Evolutionary conservation across 92 coral and sea anemone genomes (phyloP).

Genomic region (Porites divaricata): DNA sequence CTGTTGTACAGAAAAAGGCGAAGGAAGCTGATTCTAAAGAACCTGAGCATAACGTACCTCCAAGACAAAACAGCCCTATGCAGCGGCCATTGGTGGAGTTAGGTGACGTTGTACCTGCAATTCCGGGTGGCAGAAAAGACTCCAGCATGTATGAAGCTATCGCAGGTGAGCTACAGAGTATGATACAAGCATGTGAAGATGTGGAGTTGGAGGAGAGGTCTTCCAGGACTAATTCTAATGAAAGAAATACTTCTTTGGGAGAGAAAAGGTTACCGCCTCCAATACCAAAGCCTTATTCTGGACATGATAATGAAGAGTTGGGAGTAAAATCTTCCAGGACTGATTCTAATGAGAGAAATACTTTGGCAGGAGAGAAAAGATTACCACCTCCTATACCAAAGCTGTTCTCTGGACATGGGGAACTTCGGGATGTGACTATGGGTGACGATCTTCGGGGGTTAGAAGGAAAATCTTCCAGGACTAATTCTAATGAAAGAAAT

Average conservation of each 20-base stretch:
- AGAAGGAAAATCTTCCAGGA: conserved; percentile 11
- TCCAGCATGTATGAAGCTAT: conserved; percentile 75
- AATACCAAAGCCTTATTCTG: too few species aligned
- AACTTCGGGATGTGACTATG: conserved; percentile 69
- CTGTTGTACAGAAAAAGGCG: conserved; percentile 76
- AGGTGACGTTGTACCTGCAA: conserved; percentile 60
- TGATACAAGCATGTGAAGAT: conserved; percentile 65
- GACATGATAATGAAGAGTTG: conserved; percentile 23
- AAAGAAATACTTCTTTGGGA: conserved; percentile 7
- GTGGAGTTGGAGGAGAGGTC: conserved; percentile 27
- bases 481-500: conserved; percentile 17
- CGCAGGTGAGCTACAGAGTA: conserved; percentile 76
- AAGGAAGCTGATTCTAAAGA: conserved; percentile 12
- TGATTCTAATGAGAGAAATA: conserved; percentile 15
- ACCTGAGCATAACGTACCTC: not conserved
- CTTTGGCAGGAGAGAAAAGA: conserved; percentile 9
- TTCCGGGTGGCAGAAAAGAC: conserved; percentile 47
- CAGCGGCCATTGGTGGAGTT: conserved; percentile 35
- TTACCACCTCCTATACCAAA: not conserved
- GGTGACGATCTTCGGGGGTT: conserved; percentile 48
- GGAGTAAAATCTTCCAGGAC: conserved; percentile 15
- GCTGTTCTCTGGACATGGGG: conserved; percentile 32
- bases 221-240: conserved; percentile 16
- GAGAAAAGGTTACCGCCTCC: too few species aligned
- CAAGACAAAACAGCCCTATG: conserved; percentile 13